Conservation (phyloP, 2,113 vertebrate genomes). For the Hippocampus abdominalis region DNA sequence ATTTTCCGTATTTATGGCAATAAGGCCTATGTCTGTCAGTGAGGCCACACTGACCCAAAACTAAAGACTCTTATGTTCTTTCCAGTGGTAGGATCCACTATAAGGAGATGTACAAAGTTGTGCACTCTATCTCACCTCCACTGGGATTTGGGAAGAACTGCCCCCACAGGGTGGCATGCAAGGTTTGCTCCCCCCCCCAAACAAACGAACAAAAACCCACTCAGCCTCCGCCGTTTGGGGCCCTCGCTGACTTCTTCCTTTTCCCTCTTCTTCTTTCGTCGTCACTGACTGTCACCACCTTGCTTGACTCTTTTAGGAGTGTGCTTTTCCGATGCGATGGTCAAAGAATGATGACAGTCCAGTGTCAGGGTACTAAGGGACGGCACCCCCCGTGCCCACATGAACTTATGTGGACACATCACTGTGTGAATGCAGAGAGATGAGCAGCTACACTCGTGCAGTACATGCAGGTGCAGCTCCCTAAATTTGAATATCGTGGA, state of each 20-base stretch:
- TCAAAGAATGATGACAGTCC: conserved; percentile 64
- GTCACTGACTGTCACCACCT: conserved; percentile 39
- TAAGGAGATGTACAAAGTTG: conserved; percentile 99
- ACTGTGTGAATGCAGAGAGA: neutral
- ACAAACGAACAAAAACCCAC: conserved; percentile 55
- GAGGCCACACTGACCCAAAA: conserved; percentile 21
- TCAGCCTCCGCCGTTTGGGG: conserved; percentile 57
- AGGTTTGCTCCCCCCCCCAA: conserved; percentile 86
- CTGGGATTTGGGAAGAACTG: conserved; percentile 99
- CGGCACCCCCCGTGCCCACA: conserved; percentile 24
- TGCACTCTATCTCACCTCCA: conserved; percentile 97
- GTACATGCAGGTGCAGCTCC: neutral
- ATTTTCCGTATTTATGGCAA: too few relatives aligned
- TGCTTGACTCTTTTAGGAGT: conserved; percentile 38
- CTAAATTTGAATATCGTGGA: neutral
- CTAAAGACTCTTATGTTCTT: conserved; percentile 87
- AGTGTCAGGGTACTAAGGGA: conserved; percentile 57
- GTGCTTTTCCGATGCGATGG: conserved; percentile 38
- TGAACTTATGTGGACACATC: neutral
- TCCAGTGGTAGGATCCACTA: conserved; percentile 98
- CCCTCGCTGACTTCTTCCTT: conserved; percentile 67
- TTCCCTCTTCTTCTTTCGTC: conserved; percentile 47
- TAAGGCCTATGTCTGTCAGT: neutral
- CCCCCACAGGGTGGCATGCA: conserved; percentile 99
- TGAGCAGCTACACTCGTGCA: neutral